Conservation (phyloP, 2,797 vertebrate genomes). For the Mus spretus region DNA sequence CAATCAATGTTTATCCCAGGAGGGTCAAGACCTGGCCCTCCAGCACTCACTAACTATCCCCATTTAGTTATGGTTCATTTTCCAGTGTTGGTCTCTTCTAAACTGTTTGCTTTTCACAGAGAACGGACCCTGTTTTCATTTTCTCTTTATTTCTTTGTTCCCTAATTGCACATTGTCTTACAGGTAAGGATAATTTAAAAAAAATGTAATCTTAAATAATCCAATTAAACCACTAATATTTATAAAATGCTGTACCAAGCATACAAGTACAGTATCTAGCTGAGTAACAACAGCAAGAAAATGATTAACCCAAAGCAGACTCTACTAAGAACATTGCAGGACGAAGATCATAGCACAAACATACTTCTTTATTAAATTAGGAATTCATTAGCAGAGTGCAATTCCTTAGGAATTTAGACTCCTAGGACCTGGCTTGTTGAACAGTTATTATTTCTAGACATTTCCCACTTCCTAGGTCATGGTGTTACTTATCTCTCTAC, state of each 20-base stretch:
- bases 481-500: constrained; percentile 23
- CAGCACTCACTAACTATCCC: background rate
- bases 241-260: background rate
- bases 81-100: background rate
- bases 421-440: background rate
- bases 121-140: background rate
- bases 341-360: background rate
- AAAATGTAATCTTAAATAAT: constrained; percentile 3
- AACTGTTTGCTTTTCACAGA: background rate
- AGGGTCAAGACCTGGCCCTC: background rate
- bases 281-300: background rate
- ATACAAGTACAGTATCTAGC: background rate
- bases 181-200: constrained; percentile 11
- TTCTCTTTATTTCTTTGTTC: constrained; percentile 51
- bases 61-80: background rate
- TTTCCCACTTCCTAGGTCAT: background rate
- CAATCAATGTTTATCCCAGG: background rate
- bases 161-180: background rate
- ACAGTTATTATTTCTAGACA: constrained; percentile 3
- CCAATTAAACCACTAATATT: background rate
- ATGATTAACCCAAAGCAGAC: background rate
- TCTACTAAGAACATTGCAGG: background rate
- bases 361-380: background rate
- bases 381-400: background rate
- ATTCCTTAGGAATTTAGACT: constrained; percentile 32